A percentile compares a stretch with the other conserved stretches of the same genome.
Evolutionary conservation across 2,113 vertebrate genomes (phyloP).

Genomic region (Ibidorhyncha struthersii): DNA sequence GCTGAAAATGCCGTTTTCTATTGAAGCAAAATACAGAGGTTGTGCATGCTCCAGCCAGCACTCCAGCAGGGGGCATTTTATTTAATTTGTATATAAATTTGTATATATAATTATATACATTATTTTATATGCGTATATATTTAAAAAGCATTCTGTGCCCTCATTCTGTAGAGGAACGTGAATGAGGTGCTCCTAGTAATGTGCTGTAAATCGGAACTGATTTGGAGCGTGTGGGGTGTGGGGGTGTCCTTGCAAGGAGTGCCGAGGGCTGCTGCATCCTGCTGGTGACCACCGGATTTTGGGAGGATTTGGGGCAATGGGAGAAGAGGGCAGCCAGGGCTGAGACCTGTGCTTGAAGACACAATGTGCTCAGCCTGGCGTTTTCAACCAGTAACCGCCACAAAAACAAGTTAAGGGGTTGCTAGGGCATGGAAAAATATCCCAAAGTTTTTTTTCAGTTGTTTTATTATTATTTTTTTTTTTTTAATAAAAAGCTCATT

Average conservation of each 20-base stretch:
- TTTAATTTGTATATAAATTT: not conserved
- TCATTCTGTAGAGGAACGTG: not conserved
- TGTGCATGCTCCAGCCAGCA: not conserved
- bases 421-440: not conserved
- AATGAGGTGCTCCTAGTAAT: rapidly evolving
- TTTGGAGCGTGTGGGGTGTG: rapidly evolving
- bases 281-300: rapidly evolving
- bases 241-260: not conserved
- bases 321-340: not conserved
- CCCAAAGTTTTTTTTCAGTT: not conserved
- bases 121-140: rapidly evolving
- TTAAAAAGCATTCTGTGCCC: not conserved
- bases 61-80: not conserved
- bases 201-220: not conserved
- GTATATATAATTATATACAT: not conserved
- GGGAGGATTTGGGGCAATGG: not conserved
- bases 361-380: not conserved
- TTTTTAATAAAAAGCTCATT: not conserved
- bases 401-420: not conserved
- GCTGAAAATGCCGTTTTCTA: not conserved
- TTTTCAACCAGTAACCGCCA: not conserved
- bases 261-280: not conserved
- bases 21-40: not conserved
- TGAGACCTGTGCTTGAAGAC: not conserved
- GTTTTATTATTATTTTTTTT: not conserved